A percentile compares a stretch with the other conserved stretches of the same genome.
Evolutionary conservation across 2,888 invertebrate species (phyloP).

Genomic region (Willowsia nigromaculata): DNA sequence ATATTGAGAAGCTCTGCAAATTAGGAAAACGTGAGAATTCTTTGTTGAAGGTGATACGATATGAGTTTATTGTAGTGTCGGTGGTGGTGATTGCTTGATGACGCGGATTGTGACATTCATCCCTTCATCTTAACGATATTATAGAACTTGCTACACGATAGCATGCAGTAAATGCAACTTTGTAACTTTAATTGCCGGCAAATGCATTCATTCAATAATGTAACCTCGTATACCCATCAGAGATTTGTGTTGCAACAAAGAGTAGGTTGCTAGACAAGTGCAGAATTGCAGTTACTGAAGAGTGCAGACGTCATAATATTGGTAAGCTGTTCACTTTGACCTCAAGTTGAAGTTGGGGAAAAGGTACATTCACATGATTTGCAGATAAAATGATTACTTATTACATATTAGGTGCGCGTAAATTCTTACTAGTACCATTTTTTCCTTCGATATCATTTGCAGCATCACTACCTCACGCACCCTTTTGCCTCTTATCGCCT

Average conservation of each 20-base stretch:
- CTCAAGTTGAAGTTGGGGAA: background rate
- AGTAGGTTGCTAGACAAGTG: too few species aligned
- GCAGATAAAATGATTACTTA: background rate
- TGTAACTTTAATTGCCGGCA: background rate
- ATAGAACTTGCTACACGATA: background rate
- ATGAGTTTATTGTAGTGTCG: background rate
- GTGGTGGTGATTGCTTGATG: background rate
- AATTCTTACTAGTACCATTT: background rate
- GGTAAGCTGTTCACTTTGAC: slow-evolving; percentile 25
- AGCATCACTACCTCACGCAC: background rate
- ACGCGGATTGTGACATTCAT: slow-evolving; percentile 14
- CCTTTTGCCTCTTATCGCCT: background rate
- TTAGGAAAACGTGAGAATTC: background rate
- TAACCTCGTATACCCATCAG: background rate
- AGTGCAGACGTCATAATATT: background rate
- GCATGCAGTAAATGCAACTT: background rate
- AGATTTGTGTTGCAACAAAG: background rate
- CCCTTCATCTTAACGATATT: background rate
- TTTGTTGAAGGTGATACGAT: slow-evolving; percentile 1
- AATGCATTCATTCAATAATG: background rate
- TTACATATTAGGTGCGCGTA: background rate
- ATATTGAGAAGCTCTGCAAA: background rate
- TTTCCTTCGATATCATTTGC: too few species aligned
- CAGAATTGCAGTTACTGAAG: background rate
- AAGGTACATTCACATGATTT: background rate